Base-by-base conservation (phyloP, 2,888 invertebrate species). In the Trissolcus japonicus region DNA sequence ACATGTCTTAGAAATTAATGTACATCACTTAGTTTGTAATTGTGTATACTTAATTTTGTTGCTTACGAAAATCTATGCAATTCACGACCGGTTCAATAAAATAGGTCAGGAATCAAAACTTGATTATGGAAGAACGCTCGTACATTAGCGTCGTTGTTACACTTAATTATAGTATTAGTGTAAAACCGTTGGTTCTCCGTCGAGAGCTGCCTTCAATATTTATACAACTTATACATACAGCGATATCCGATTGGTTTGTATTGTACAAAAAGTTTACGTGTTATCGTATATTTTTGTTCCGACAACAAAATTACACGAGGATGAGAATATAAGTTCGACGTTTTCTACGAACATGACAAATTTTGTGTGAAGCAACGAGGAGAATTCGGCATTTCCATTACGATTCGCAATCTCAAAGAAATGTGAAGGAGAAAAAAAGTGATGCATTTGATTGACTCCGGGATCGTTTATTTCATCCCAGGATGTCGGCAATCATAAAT, bases 1-100 rank as follows among this genome's bases (percentile, higher is more conserved):
- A 82, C 82, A 65, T 79, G 68, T 75, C 59, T 80, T 78, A 76
- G 62, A 65, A 57, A 61, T 54, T 21, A 65, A 72, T 59, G 56
- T 63, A 62, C 60, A 65, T 54, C n/a, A n/a, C 57, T 69, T 65
- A 60, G 55, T 21, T n/a, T 55, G 48, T 43, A 53, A 48, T 54
- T 46, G 16, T 53, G 48, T 55, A 41, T 35, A 46, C 25, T 57
- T 63, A 66, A 50, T 55, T 51, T 40, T 51, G 50, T 65, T 16
- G 11, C 14, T 53, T 62, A 53, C 35, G 11, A 48, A 41, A 62
- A 65, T 40, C 19, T 29, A 65, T 21, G 41, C 54, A 25, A 29
- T 29, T 29, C 7, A 4, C 29, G 43, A 54, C 62, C n/a, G 16
- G 16, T 51, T 40, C 14, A 63, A 55, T 35, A 48, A 46, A 48